Percentiles rank a stretch among this genome's conserved stretches.
Evolutionary conservation across 1,140 invertebrate species (phyloP).

Genomic region (Metopolophium dirhodum): DNA sequence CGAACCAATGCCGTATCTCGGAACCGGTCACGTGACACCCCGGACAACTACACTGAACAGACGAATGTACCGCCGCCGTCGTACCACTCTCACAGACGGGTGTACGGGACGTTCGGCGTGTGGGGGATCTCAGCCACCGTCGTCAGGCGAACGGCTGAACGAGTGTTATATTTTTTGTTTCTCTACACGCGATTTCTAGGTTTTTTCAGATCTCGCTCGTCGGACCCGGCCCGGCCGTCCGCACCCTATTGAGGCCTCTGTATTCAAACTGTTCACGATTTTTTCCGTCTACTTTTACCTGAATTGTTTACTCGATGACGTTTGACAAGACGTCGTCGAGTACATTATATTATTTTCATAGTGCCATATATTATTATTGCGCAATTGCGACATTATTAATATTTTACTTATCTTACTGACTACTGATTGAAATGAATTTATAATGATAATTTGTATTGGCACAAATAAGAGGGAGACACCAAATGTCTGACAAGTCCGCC

Average conservation of each 20-base stretch:
- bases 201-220: neutral
- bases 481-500: neutral
- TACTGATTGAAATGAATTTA: neutral
- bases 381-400: neutral
- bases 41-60: neutral
- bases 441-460: neutral
- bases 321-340: neutral
- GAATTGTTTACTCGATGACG: neutral
- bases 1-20: constrained; percentile 20
- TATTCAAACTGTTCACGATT: neutral
- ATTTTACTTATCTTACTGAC: neutral
- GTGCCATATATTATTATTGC: neutral
- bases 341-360: neutral
- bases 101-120: neutral
- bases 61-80: neutral
- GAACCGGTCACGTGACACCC: constrained; percentile 48
- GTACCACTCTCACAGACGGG: neutral
- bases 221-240: neutral
- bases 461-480: neutral
- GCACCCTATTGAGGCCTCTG: neutral
- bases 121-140: neutral
- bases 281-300: neutral
- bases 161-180: neutral
- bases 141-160: neutral
- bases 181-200: neutral